A percentile compares a stretch with the other conserved stretches of the same genome.
Evolutionary conservation across 1,140 invertebrate species (phyloP).

Genomic region (Pachyrhynchus sulphureomaculatus): DNA sequence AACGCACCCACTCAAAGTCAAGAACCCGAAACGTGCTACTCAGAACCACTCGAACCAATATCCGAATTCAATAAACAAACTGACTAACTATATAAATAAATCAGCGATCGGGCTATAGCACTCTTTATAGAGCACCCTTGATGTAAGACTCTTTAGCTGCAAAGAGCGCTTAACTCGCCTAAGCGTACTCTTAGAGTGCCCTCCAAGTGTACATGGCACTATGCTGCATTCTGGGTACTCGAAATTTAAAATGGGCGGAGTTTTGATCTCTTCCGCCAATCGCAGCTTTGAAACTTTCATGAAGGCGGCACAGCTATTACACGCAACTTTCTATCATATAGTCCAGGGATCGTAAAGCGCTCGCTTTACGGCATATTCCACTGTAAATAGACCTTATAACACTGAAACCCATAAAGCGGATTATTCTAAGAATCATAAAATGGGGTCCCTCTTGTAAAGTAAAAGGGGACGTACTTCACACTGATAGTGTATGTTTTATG

Average conservation of each 20-base stretch:
- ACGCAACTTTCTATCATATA: background rate
- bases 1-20: slow-evolving; percentile 35
- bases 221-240: slow-evolving; percentile 50
- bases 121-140: slow-evolving; percentile 51
- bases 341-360: slow-evolving; percentile 2
- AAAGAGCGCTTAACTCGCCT: slow-evolving; percentile 54
- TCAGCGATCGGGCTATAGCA: slow-evolving; percentile 54
- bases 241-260: slow-evolving; percentile 40
- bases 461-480: slow-evolving; percentile 40
- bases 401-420: background rate
- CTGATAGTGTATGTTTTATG: slow-evolving; percentile 51
- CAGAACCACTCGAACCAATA: slow-evolving; percentile 47
- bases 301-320: slow-evolving; percentile 2
- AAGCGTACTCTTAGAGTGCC: slow-evolving; percentile 54
- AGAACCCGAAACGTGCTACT: slow-evolving; percentile 31
- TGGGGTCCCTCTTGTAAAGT: slow-evolving; percentile 16
- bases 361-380: background rate
- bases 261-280: slow-evolving; percentile 32
- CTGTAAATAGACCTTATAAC: slow-evolving; percentile 20
- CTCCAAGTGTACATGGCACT: slow-evolving; percentile 54
- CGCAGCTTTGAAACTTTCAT: slow-evolving; percentile 7
- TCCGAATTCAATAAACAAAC: slow-evolving; percentile 54
- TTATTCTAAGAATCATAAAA: background rate
- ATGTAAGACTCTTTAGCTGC: slow-evolving; percentile 54
- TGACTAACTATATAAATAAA: slow-evolving; percentile 55